These are phyloP conservation scores for Athalia circularis DNA, from an alignment of 2,888 invertebrate genomes.

Conservation along the genomic window DNA sequence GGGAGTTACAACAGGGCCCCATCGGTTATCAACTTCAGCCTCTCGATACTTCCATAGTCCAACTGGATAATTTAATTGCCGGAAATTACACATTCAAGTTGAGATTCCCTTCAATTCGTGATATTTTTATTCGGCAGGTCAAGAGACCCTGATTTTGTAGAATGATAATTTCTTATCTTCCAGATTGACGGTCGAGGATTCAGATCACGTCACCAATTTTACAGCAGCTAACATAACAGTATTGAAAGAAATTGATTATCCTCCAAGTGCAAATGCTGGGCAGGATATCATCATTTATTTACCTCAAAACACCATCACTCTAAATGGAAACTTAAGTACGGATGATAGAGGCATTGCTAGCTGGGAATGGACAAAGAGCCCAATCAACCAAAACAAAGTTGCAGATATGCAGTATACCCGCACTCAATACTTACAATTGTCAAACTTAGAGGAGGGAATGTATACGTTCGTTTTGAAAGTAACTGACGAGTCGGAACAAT, in stretches of 20 bases:
- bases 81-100: constrained; percentile 92
- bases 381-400: constrained; percentile 90
- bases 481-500: constrained; percentile 93
- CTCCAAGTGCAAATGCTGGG: constrained; percentile 95
- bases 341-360: constrained; percentile 95
- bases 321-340: constrained; percentile 93
- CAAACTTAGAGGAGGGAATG: constrained; percentile 94
- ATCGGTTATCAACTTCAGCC: constrained; percentile 88
- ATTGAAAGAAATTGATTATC: constrained; percentile 93
- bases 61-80: constrained; percentile 89
- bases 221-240: constrained; percentile 93
- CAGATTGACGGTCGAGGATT: constrained; percentile 91
- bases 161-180: constrained; percentile 26
- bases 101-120: constrained; percentile 48
- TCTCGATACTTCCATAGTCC: constrained; percentile 87
- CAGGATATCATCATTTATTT: constrained; percentile 92
- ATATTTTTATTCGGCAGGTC: not conserved
- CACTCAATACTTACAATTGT: constrained; percentile 90
- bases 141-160: constrained; percentile 20
- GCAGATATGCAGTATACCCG: constrained; percentile 97
- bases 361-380: constrained; percentile 97
- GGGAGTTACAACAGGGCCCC: constrained; percentile 94
- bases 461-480: constrained; percentile 96
- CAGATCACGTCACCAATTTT: constrained; percentile 90
- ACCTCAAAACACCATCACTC: constrained; percentile 88